phyloP scores from a whole-genome alignment of 2,113 vertebrate species.

The Actenoides hombroni region DNA sequence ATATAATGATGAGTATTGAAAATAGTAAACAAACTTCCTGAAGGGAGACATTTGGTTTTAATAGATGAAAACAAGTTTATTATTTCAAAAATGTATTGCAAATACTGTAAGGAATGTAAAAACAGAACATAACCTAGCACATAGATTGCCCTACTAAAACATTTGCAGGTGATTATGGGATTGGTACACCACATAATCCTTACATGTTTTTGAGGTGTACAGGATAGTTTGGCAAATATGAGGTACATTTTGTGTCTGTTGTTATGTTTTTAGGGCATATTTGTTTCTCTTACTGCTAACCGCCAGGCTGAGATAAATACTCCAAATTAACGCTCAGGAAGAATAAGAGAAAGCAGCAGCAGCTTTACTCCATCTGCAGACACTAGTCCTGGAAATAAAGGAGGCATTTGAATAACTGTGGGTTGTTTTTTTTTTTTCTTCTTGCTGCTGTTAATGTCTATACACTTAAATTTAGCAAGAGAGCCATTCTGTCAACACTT shows the following conservation, averaged over 20 bases:
- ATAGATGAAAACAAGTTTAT: slow-evolving; percentile 47
- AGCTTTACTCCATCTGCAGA: neutral
- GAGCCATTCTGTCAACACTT: neutral
- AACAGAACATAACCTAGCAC: neutral
- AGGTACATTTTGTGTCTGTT: neutral
- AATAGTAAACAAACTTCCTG: slow-evolving; percentile 54
- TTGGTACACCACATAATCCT: neutral
- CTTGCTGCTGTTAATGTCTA: neutral
- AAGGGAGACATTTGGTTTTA: slow-evolving; percentile 31
- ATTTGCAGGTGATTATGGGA: slow-evolving; percentile 14
- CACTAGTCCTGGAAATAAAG: neutral
- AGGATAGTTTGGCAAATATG: neutral
- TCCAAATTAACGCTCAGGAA: neutral
- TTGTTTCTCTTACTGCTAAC: neutral
- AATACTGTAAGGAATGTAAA: slow-evolving; percentile 37
- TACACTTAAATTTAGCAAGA: neutral
- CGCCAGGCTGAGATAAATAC: neutral
- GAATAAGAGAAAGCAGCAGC: neutral
- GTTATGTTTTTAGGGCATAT: neutral
- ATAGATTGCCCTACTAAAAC: neutral
- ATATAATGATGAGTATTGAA: slow-evolving; percentile 56
- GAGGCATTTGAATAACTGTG: neutral
- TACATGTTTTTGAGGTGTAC: neutral
- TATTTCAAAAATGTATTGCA: slow-evolving; percentile 38
- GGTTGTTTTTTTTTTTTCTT: neutral